Conservation (phyloP, 2,888 invertebrate species). For the Aporophyla lueneburgensis region DNA sequence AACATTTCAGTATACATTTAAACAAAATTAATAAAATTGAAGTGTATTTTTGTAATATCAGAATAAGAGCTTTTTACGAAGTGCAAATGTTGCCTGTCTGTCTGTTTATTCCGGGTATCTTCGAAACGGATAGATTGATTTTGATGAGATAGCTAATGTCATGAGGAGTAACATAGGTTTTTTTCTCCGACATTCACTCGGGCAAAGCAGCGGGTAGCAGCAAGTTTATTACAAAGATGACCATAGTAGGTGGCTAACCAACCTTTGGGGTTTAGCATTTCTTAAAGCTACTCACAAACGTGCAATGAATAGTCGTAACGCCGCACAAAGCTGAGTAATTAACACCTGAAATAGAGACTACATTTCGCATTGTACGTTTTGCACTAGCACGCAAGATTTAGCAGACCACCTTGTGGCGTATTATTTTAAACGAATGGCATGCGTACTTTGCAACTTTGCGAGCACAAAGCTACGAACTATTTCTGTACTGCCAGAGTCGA, state of each 20-base stretch:
- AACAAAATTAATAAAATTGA: no score
- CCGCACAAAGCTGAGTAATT: constrained; percentile 36
- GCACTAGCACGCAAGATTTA: constrained; percentile 45
- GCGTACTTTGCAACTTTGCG: constrained; percentile 80
- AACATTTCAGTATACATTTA: not conserved
- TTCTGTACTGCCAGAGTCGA: constrained; percentile 84
- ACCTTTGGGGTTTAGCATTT: not conserved
- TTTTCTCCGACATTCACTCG: no score
- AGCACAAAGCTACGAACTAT: constrained; percentile 87
- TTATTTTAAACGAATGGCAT: constrained; percentile 63
- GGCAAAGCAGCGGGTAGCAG: no score
- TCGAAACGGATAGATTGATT: no score
- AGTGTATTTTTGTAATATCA: no score
- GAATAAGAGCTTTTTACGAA: no score
- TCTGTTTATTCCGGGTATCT: no score
- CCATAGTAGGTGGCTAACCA: not conserved
- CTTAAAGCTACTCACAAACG: not conserved
- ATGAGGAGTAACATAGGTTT: no score
- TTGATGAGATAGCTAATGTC: no score
- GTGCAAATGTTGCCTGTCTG: no score
- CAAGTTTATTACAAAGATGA: not conserved
- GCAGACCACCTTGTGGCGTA: constrained; percentile 46
- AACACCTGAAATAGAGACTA: constrained; percentile 53
- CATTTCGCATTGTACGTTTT: constrained; percentile 49
- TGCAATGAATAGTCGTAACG: constrained; percentile 1